Conservation (phyloP, 1,140 invertebrate species). For the Sarcophaga peregrina region DNA sequence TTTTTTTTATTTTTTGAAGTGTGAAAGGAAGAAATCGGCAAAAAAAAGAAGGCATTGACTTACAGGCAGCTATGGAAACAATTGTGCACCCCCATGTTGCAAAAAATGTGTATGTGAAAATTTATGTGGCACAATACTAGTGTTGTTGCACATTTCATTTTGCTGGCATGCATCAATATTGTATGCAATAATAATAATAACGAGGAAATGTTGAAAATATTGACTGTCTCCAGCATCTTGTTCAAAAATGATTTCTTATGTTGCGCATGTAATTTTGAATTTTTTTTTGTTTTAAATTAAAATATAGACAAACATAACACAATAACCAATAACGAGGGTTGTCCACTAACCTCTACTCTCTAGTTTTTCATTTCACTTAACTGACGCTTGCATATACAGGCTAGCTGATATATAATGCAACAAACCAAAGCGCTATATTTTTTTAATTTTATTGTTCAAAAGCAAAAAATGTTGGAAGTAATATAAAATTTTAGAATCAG, state of each 20-base stretch:
- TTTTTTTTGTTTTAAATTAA: neutral
- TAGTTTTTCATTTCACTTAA: no score
- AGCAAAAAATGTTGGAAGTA: no score
- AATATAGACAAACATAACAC: no score
- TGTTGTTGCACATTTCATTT: neutral
- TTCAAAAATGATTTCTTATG: conserved; percentile 18
- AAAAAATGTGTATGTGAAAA: neutral
- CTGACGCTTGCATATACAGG: no score
- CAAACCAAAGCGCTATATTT: no score
- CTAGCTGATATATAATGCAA: no score
- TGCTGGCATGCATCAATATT: neutral
- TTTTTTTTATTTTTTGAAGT: neutral
- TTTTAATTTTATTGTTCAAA: no score
- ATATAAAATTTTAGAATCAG: no score
- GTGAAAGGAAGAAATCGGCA: neutral
- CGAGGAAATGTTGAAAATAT: neutral
- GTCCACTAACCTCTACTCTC: no score
- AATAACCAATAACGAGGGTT: no score
- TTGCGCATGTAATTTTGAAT: neutral
- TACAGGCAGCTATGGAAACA: neutral
- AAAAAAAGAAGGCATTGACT: no score
- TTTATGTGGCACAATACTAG: neutral
- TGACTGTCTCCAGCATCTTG: conserved; percentile 7
- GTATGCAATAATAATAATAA: neutral
- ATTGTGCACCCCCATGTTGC: conserved; percentile 23